Conservation (phyloP, 2,113 vertebrate genomes). For the Sardina pilchardus region DNA sequence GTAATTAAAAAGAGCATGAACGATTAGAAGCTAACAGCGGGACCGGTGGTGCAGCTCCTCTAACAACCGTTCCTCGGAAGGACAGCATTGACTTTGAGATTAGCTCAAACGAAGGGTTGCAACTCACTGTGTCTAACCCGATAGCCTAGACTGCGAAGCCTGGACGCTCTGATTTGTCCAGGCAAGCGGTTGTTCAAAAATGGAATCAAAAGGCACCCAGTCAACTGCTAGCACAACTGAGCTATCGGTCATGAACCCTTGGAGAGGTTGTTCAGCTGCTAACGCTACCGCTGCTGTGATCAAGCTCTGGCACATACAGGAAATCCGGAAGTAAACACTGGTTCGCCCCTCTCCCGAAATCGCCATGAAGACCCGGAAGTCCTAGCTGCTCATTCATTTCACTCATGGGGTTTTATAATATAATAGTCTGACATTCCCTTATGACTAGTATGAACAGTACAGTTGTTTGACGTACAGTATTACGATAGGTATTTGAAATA, state of each 20-base stretch:
- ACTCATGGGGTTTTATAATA: background rate
- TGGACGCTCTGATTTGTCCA: background rate
- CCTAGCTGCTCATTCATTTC: slow-evolving; percentile 21
- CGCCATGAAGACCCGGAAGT: slow-evolving; percentile 45
- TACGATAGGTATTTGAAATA: background rate
- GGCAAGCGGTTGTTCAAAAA: slow-evolving; percentile 17
- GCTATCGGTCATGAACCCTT: slow-evolving; percentile 22
- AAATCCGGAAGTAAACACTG: slow-evolving; percentile 89
- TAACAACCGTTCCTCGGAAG: slow-evolving; percentile 17
- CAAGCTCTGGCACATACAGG: slow-evolving; percentile 61
- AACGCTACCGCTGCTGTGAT: slow-evolving; percentile 57
- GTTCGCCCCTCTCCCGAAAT: slow-evolving; percentile 42
- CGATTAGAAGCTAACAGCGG: slow-evolving; percentile 23
- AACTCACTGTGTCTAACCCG: background rate
- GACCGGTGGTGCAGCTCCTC: slow-evolving; percentile 32
- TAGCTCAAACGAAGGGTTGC: slow-evolving; percentile 31
- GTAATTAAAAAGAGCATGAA: background rate
- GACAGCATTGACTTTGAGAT: slow-evolving; percentile 49
- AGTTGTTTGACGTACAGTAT: background rate
- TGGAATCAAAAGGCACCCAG: background rate
- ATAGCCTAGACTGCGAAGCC: background rate
- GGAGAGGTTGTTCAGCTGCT: slow-evolving; percentile 35
- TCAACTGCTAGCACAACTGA: background rate
- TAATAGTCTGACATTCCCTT: background rate
- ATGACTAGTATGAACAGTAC: background rate